Evolutionary conservation across 2,888 invertebrate species (phyloP).

Genomic region (Tridacna gigas): DNA sequence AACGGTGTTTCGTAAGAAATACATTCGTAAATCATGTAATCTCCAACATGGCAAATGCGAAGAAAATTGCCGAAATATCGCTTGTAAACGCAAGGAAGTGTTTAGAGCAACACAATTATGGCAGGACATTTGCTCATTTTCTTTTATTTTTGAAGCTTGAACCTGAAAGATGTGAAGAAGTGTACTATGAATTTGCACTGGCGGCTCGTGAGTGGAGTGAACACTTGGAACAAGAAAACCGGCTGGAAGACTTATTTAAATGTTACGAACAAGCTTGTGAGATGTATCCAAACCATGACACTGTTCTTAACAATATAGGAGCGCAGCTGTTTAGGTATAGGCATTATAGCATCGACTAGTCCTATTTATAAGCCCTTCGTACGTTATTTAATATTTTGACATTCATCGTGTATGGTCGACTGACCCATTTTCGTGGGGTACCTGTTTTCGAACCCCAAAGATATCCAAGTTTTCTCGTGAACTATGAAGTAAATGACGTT

Average conservation of each 20-base stretch:
- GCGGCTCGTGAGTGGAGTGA: constrained; percentile 77
- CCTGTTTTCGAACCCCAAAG: too few relatives aligned
- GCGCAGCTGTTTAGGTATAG: constrained; percentile 86
- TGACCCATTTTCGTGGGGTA: too few relatives aligned
- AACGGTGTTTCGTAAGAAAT: not conserved
- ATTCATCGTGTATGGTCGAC: too few relatives aligned
- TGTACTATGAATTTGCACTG: constrained; percentile 71
- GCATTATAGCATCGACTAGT: too few relatives aligned
- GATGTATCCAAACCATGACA: constrained; percentile 86
- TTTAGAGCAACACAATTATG: constrained; percentile 69
- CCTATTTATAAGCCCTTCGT: too few relatives aligned
- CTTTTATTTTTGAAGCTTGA: constrained; percentile 74
- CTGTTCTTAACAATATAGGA: constrained; percentile 86
- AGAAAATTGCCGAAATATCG: constrained; percentile 60
- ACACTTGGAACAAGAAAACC: constrained; percentile 65
- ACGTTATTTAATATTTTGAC: too few relatives aligned
- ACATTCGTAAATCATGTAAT: not conserved
- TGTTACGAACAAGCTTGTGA: constrained; percentile 82
- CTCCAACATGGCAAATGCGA: constrained; percentile 50
- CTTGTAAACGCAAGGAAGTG: constrained; percentile 68
- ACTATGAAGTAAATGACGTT: too few relatives aligned
- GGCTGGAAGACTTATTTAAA: constrained; percentile 74
- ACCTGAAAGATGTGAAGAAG: constrained; percentile 62
- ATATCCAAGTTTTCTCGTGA: too few relatives aligned
- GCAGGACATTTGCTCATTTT: constrained; percentile 78